Base-by-base conservation (phyloP, 2,797 vertebrate species). In the Danio choprae region DNA sequence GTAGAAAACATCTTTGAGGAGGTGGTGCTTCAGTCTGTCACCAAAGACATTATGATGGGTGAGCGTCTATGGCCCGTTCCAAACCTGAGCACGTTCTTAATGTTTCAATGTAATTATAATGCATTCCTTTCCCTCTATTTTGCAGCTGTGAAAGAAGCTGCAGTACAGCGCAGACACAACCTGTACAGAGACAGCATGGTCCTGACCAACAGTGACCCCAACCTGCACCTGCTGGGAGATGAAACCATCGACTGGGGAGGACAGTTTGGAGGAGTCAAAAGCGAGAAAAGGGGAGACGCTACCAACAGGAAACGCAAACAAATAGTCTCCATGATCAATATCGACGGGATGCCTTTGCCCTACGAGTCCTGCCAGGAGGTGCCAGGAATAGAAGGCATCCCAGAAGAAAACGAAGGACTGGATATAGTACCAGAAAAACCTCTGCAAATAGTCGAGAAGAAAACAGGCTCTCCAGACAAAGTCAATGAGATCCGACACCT, bases 41-140 rank as follows among this genome's bases (percentile, higher is more conserved):
- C 95, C 90, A 99, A 98, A 87, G 98, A 99, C 87, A 98, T 99
- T 80, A 94, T 96, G 94, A 96, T 96, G 93, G 97, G 98, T 99
- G 84, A 89, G 95, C 41, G n/a, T 29, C 29, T 29, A 29, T 29
- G 3, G 29, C 29, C 29, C 29, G n/a, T n/a, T n/a, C n/a, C n/a
- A n/a, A n/a, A n/a, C n/a, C n/a, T n/a, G n/a, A n/a, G n/a, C n/a
- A n/a, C n/a, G n/a, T n/a, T n/a, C 20, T 53, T 18, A 70, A 40
- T n/a, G 6, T 20, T 46, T 15, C 8, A 1, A 22, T 38, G 29
- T 1, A 11, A 18, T 59, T 53, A 29, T 20, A 7, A 2, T 11
- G 29, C 1, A 48, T 81, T 29, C 12, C 18, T 22, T 12, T 4
- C 83, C 22, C 10, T 4, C 83, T 4, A 5, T 48, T 63, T 43